phyloP scores from a whole-genome alignment of 2,113 vertebrate genomes.

The Carassius gibelio region DNA sequence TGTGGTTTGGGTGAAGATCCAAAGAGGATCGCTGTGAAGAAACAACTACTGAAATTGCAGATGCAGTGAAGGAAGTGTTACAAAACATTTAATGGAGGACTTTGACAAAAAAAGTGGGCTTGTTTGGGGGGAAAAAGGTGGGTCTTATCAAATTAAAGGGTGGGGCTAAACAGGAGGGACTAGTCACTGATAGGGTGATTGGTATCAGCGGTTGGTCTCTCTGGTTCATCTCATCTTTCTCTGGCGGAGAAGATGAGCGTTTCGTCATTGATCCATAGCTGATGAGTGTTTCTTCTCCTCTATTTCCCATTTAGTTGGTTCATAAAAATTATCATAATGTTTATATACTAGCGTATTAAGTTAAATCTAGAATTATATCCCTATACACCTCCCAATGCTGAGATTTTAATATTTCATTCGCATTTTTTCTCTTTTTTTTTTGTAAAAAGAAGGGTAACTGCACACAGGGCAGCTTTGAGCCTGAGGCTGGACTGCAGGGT shows the following conservation, averaged over 20 bases:
- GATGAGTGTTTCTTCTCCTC: neutral
- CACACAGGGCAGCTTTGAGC: conserved; percentile 50
- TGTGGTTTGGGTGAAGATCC: neutral
- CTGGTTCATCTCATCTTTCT: neutral
- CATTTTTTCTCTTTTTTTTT: conserved; percentile 13
- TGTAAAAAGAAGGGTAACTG: conserved; percentile 55
- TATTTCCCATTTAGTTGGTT: conserved; percentile 26
- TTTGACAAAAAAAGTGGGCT: neutral
- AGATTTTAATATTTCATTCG: conserved; percentile 32
- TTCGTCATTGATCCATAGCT: neutral
- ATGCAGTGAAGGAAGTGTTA: neutral
- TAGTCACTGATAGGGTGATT: neutral
- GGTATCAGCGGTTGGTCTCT: neutral
- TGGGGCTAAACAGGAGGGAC: conserved; percentile 8
- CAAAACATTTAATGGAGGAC: neutral
- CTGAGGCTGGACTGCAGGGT: conserved; percentile 45
- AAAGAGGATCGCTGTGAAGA: neutral
- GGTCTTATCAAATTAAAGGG: neutral
- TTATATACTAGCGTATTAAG: conserved; percentile 21
- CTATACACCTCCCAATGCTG: conserved; percentile 45
- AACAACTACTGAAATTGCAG: neutral
- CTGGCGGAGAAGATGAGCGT: neutral
- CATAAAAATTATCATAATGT: conserved; percentile 34
- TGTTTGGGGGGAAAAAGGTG: neutral
- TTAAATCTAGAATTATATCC: conserved; percentile 34